Evolutionary conservation across 2,113 vertebrate genomes (phyloP).

Genomic region (Perognathus longimembris): DNA sequence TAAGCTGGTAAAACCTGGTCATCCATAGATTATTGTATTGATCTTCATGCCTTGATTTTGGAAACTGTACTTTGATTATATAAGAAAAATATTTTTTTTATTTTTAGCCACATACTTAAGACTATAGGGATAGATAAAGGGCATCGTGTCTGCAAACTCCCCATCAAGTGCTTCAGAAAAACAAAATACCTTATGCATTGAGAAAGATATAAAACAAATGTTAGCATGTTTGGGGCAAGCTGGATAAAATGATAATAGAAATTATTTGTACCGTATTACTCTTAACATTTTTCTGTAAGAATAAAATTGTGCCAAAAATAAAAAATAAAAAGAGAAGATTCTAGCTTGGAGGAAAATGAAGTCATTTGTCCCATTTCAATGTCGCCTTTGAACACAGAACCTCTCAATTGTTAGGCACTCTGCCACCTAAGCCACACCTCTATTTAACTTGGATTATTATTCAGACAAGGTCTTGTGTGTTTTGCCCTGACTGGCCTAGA

Average conservation of each 20-base stretch:
- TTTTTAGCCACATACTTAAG: neutral
- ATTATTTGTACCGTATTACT: constrained; percentile 8
- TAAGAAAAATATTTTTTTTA: neutral
- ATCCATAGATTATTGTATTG: neutral
- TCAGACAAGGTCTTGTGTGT: no score
- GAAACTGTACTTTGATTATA: neutral
- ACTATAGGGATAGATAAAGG: neutral
- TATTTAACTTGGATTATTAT: no score
- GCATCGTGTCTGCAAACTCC: neutral
- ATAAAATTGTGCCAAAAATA: constrained; percentile 28
- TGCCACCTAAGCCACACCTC: no score
- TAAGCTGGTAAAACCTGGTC: neutral
- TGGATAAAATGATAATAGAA: constrained; percentile 19
- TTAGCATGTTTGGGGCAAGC: neutral
- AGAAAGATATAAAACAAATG: constrained; percentile 47
- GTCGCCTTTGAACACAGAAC: no score
- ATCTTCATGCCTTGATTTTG: constrained; percentile 30
- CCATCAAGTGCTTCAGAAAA: neutral
- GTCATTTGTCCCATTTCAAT: neutral
- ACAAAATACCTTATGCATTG: neutral
- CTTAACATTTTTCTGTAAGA: constrained; percentile 24
- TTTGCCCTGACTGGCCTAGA: no score
- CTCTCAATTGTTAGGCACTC: no score
- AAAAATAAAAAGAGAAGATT: constrained; percentile 3
- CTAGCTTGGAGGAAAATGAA: constrained; percentile 8